Conservation (phyloP, 2,888 invertebrate species). For the Horisme vitalbata region DNA sequence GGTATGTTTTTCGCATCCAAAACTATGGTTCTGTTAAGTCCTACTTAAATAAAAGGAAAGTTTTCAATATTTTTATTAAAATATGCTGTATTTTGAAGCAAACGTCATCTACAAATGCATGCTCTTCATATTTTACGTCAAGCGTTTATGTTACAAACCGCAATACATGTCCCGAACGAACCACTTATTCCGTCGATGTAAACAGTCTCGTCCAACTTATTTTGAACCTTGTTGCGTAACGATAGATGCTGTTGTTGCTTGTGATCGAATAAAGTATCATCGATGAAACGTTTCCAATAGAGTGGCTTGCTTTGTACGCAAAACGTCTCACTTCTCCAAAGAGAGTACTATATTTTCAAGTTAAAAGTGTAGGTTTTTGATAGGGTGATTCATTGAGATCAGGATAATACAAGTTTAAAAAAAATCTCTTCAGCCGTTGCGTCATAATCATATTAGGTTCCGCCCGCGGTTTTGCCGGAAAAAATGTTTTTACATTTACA, state of each 20-base stretch:
- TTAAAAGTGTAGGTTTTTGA: slow-evolving; percentile 18
- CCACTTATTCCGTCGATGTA: slow-evolving; percentile 49
- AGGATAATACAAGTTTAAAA: no score
- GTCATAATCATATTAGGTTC: no score
- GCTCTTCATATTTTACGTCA: slow-evolving; percentile 17
- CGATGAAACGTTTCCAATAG: slow-evolving; percentile 55
- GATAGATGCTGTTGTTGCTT: slow-evolving; percentile 7
- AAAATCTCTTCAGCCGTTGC: no score
- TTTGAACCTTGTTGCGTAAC: slow-evolving; percentile 28
- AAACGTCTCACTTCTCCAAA: slow-evolving; percentile 45
- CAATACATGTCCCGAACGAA: slow-evolving; percentile 45
- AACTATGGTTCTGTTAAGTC: no score
- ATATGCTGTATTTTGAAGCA: not conserved
- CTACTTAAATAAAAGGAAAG: no score
- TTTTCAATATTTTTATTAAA: not conserved
- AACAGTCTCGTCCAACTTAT: slow-evolving; percentile 29
- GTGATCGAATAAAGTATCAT: slow-evolving; percentile 32
- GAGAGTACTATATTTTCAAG: slow-evolving; percentile 39
- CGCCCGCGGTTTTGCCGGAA: no score
- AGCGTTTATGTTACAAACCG: slow-evolving; percentile 24
- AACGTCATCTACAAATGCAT: slow-evolving; percentile 7
- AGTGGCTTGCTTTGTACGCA: slow-evolving; percentile 47
- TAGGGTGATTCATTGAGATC: no score
- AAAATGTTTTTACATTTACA: no score
- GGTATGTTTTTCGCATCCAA: no score